phyloP scores from a whole-genome alignment of 2,797 vertebrate species.

The Intellagama lesueurii region DNA sequence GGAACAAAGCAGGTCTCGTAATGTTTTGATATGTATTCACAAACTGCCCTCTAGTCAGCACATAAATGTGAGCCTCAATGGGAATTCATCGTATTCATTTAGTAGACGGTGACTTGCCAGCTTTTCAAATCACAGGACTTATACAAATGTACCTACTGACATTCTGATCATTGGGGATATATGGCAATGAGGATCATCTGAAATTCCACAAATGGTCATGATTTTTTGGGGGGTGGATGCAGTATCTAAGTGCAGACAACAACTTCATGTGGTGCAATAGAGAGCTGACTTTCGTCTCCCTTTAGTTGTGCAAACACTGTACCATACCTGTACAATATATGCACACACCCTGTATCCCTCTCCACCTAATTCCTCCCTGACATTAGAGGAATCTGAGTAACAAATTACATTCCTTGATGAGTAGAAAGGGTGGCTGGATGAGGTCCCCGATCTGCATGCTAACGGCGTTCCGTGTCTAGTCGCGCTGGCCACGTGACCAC shows the following conservation, averaged over 20 bases:
- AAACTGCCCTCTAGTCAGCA: slow-evolving; percentile 21
- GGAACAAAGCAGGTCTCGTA: neutral
- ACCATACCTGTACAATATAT: neutral
- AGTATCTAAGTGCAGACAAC: neutral
- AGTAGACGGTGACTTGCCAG: neutral
- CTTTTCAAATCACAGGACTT: slow-evolving; percentile 18
- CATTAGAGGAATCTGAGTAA: neutral
- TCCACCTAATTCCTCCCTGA: no score
- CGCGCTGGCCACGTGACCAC: no score
- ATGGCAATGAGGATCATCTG: neutral
- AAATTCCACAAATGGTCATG: neutral
- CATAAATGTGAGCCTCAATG: neutral
- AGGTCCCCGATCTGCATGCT: no score
- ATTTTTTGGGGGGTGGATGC: neutral
- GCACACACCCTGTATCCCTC: neutral
- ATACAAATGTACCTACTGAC: neutral
- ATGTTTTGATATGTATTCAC: slow-evolving; percentile 27
- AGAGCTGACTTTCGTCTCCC: neutral
- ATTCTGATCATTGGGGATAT: neutral
- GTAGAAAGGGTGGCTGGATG: neutral
- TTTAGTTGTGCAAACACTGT: neutral
- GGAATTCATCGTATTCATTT: slow-evolving; percentile 19
- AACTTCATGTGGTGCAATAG: neutral
- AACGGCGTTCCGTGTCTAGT: no score
- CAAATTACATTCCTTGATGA: neutral